Evolutionary conservation across 1,140 invertebrate species (phyloP).

Genomic region (Tyrophagus putrescentiae): DNA sequence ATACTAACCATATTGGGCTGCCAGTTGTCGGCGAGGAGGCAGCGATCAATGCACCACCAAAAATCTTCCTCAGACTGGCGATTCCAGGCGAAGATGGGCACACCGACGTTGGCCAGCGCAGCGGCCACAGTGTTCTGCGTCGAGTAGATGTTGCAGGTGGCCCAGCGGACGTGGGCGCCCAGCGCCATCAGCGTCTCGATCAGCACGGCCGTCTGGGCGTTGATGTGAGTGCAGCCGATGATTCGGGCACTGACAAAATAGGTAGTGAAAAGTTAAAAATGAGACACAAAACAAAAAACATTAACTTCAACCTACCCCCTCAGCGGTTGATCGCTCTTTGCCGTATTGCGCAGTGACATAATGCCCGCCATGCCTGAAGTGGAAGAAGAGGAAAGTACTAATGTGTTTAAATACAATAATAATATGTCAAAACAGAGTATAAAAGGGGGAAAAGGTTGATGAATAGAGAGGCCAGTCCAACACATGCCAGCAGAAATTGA

Average conservation of each 20-base stretch:
- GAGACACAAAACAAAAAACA: no score
- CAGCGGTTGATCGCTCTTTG: conserved; percentile 79
- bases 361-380: conserved; percentile 85
- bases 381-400: no score
- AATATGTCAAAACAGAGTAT: no score
- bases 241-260: no score
- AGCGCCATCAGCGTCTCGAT: conserved; percentile 80
- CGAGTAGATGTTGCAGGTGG: conserved; percentile 95
- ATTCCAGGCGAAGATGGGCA: conserved; percentile 83
- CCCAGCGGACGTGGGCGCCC: conserved; percentile 72
- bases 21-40: conserved; percentile 78
- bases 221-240: conserved; percentile 93
- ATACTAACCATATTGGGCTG: conserved; percentile 70
- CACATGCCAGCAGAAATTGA: neutral
- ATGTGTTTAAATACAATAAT: no score
- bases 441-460: neutral
- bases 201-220: conserved; percentile 89
- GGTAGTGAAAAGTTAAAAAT: no score
- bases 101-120: conserved; percentile 74
- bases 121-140: conserved; percentile 96
- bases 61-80: conserved; percentile 93
- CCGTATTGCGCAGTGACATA: conserved; percentile 76
- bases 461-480: neutral
- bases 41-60: conserved; percentile 97
- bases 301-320: no score